A percentile compares a stretch with the other conserved stretches of the same genome.
These are phyloP conservation scores for Ophiodon elongatus DNA, from an alignment of 2,113 vertebrate species.

Conservation along the genomic window DNA sequence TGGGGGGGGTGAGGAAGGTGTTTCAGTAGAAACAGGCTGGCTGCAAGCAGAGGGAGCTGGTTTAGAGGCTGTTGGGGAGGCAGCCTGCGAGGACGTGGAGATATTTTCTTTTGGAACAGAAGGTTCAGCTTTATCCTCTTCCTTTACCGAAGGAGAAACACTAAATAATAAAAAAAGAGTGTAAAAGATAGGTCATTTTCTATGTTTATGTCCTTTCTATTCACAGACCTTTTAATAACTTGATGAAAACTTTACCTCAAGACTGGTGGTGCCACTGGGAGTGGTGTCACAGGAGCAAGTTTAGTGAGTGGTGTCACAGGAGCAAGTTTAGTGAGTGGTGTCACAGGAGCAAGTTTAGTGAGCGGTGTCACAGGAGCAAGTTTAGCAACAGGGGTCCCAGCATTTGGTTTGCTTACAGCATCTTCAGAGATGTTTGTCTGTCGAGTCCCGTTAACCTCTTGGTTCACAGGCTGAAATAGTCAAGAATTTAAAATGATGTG, in stretches of 20 bases:
- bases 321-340: no score
- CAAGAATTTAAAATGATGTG: not conserved
- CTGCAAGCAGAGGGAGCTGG: constrained; percentile 31
- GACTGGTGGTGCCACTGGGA: constrained; percentile 20
- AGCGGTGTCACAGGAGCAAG: constrained; percentile 30
- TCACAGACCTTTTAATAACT: not conserved
- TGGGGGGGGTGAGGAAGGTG: constrained; percentile 21
- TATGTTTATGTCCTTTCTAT: not conserved
- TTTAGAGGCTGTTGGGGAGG: constrained; percentile 45
- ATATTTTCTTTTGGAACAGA: constrained; percentile 74
- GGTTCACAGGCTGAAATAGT: constrained; percentile 53
- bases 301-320: no score
- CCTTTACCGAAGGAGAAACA: constrained; percentile 76
- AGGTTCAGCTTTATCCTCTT: constrained; percentile 77
- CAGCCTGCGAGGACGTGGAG: not conserved
- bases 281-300: constrained; percentile 22
- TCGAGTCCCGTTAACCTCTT: constrained; percentile 74
- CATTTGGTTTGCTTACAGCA: constrained; percentile 62
- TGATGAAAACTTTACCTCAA: constrained; percentile 66
- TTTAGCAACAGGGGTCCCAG: constrained; percentile 59
- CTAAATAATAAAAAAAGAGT: constrained; percentile 44
- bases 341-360: constrained; percentile 47
- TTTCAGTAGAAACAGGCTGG: constrained; percentile 43
- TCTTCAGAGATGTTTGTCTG: constrained; percentile 80
- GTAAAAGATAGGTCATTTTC: not conserved